Conservation (phyloP, 2,113 vertebrate species). For the Lamprologus speciosus region DNA sequence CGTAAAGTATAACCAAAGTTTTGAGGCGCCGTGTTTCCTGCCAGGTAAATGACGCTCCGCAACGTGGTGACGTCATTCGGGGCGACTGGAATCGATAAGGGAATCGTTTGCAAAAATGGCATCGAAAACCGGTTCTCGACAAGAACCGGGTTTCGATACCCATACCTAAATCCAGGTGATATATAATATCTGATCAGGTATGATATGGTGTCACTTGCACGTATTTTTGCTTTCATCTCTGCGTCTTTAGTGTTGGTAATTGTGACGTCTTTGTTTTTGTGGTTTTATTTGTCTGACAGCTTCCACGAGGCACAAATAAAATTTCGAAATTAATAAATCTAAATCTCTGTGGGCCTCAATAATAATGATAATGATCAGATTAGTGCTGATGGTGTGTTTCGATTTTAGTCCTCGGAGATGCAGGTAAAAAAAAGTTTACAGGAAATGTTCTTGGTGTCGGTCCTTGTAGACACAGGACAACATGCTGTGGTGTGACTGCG, state of each 20-base stretch:
- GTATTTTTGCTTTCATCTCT: accelerated
- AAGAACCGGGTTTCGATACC: accelerated
- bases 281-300: not conserved
- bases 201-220: not conserved
- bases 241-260: not conserved
- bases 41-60: not conserved
- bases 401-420: not conserved
- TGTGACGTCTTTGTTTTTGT: not conserved
- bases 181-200: not conserved
- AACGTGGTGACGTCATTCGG: not conserved
- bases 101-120: not conserved
- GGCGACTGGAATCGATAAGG: not conserved
- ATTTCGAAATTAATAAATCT: not conserved
- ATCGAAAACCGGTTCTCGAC: accelerated
- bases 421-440: not conserved
- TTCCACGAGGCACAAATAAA: accelerated
- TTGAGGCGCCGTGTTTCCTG: not conserved
- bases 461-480: not conserved
- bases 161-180: not conserved
- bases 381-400: accelerated
- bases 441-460: not conserved
- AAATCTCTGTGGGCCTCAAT: not conserved
- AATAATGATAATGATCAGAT: not conserved
- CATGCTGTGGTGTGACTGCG: not conserved
- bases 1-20: accelerated